phyloP scores from a whole-genome alignment of 2,888 invertebrate species.

The Eumacrocentrus americanus region DNA sequence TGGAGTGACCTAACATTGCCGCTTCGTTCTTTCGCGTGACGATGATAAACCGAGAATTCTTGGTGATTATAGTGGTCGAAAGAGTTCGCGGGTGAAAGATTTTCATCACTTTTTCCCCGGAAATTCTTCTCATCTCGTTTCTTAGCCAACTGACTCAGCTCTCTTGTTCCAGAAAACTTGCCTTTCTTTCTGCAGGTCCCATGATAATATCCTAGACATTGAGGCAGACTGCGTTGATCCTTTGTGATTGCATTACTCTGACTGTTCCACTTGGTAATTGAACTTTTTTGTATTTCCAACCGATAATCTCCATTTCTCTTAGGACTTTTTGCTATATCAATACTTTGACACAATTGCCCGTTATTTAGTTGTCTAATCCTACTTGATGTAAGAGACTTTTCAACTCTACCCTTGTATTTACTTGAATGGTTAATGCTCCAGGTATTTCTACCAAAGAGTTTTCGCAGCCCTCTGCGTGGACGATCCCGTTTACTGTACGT shows the following conservation, averaged over 20 bases:
- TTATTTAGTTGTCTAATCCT: not conserved
- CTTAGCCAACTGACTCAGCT: not conserved
- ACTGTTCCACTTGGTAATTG: not conserved
- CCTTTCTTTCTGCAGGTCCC: constrained; percentile 2
- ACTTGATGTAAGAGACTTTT: not conserved
- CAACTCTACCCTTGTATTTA: constrained; percentile 1
- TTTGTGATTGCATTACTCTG: not conserved
- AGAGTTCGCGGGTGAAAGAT: not conserved
- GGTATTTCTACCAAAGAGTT: not conserved
- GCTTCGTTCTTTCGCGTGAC: constrained; percentile 3
- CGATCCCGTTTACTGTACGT: too few relatives aligned
- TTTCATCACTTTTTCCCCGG: constrained; percentile 5
- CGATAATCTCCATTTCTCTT: not conserved
- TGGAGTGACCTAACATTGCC: constrained; percentile 15
- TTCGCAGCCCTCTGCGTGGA: not conserved
- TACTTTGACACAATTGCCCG: not conserved
- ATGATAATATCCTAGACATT: not conserved
- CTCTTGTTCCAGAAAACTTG: not conserved
- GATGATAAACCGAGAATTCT: constrained; percentile 11
- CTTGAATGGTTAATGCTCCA: not conserved
- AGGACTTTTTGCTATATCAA: not conserved
- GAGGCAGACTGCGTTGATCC: not conserved
- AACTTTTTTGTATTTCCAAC: not conserved
- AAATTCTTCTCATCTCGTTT: not conserved
- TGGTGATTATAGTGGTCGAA: not conserved